These are phyloP conservation scores for Drosophila kohkoa DNA, from an alignment of 1,140 invertebrate species.

Conservation along the genomic window DNA sequence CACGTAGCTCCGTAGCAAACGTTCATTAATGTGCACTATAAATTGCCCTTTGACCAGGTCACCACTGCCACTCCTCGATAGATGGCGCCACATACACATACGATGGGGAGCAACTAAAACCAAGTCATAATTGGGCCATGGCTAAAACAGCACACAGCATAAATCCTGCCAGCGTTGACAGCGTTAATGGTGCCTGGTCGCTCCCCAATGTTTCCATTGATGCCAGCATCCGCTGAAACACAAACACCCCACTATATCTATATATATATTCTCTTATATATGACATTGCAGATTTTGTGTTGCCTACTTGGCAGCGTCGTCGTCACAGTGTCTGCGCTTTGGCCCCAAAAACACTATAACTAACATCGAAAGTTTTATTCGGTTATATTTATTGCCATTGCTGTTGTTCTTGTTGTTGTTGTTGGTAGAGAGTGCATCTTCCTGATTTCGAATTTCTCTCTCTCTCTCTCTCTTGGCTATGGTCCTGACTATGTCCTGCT, in stretches of 20 bases:
- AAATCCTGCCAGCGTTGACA: slow-evolving; percentile 58
- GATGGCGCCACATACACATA: slow-evolving; percentile 22
- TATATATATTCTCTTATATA: background rate
- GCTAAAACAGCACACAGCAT: slow-evolving; percentile 51
- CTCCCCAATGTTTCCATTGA: slow-evolving; percentile 19
- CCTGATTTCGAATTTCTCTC: background rate
- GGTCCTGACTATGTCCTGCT: slow-evolving; percentile 15
- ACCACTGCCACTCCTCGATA: background rate
- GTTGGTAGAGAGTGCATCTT: slow-evolving; percentile 5
- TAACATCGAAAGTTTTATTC: slow-evolving; percentile 45
- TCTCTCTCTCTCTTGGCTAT: background rate
- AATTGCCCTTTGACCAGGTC: slow-evolving; percentile 15
- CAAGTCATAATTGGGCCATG: slow-evolving; percentile 56
- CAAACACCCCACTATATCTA: background rate
- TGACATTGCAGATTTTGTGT: slow-evolving; percentile 24
- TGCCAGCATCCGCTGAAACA: slow-evolving; percentile 21
- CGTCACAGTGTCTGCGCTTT: slow-evolving; percentile 20
- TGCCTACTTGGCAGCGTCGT: slow-evolving; percentile 51
- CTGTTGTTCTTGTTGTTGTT: slow-evolving; percentile 7
- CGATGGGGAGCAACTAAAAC: background rate
- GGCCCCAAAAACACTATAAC: slow-evolving; percentile 3
- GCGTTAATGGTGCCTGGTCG: slow-evolving; percentile 46
- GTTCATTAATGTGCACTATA: slow-evolving; percentile 35
- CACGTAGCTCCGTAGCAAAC: background rate
- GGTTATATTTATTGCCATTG: slow-evolving; percentile 25